Conservation (phyloP, 2,797 vertebrate genomes). For the Megaceryle alcyon region DNA sequence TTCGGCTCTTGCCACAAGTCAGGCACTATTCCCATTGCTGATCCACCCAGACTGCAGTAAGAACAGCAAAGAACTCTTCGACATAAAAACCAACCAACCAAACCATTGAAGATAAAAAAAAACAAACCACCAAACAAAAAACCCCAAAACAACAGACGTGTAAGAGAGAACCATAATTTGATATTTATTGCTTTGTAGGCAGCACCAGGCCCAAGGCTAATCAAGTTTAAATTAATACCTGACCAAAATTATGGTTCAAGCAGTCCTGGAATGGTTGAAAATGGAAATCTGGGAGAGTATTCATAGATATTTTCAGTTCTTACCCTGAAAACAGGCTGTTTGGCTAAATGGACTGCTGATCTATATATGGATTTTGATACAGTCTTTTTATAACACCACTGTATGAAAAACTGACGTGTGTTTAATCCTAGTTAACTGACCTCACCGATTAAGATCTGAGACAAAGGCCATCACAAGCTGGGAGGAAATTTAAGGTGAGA, state of each 20-base stretch:
- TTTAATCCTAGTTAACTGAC: background rate
- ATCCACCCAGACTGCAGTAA: background rate
- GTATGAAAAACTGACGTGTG: background rate
- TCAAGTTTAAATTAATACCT: background rate
- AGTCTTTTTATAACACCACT: background rate
- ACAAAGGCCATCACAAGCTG: background rate
- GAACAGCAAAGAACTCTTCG: background rate
- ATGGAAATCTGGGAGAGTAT: background rate
- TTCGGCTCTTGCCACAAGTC: background rate
- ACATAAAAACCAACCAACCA: background rate
- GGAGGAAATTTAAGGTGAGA: background rate
- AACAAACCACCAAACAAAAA: no score
- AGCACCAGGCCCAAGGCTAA: background rate
- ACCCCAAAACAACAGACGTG: background rate
- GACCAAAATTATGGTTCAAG: background rate
- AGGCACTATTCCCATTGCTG: background rate
- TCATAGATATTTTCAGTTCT: background rate
- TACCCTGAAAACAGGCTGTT: background rate
- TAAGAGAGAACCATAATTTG: background rate
- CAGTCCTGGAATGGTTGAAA: background rate
- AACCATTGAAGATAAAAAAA: background rate
- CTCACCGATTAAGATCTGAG: background rate
- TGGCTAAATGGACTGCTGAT: background rate
- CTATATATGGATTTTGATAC: background rate
- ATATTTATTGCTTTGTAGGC: background rate